These are phyloP conservation scores for Pitangus sulphuratus DNA, from an alignment of 2,797 vertebrate species.

Conservation along the genomic window DNA sequence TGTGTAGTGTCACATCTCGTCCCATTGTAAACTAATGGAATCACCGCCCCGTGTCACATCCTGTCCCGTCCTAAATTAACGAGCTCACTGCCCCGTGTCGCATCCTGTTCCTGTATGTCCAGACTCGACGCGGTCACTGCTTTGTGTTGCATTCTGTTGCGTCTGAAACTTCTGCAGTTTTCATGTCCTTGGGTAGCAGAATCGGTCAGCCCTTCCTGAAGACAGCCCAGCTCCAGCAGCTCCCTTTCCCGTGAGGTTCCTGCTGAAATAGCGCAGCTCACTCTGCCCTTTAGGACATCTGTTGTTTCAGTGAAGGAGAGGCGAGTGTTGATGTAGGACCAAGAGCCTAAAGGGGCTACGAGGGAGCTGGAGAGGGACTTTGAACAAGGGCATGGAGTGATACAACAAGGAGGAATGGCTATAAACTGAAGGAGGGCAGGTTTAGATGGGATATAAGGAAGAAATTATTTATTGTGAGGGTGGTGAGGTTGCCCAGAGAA, in stretches of 20 bases:
- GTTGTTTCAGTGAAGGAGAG: background rate
- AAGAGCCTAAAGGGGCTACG: background rate
- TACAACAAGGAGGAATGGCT: background rate
- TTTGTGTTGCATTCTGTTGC: conserved; percentile 77
- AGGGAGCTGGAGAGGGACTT: background rate
- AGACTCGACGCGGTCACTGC: conserved; percentile 71
- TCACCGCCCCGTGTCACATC: conserved; percentile 75
- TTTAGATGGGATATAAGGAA: background rate
- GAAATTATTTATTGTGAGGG: background rate
- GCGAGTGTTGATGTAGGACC: accelerated
- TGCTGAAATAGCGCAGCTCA: background rate
- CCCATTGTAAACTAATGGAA: conserved; percentile 61
- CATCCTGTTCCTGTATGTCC: conserved; percentile 79
- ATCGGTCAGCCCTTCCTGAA: conserved; percentile 8
- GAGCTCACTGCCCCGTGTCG: conserved; percentile 77
- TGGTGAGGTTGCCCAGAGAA: background rate
- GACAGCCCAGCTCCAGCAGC: background rate
- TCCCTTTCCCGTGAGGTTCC: background rate
- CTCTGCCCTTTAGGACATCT: background rate
- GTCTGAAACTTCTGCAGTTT: conserved; percentile 69
- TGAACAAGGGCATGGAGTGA: background rate
- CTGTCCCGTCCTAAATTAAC: conserved; percentile 74
- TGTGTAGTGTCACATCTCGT: conserved; percentile 78
- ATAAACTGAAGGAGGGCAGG: background rate
- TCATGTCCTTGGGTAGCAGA: conserved; percentile 31